These are phyloP conservation scores for Philereme transversata DNA, from an alignment of 2,888 invertebrate species.

Conservation along the genomic window DNA sequence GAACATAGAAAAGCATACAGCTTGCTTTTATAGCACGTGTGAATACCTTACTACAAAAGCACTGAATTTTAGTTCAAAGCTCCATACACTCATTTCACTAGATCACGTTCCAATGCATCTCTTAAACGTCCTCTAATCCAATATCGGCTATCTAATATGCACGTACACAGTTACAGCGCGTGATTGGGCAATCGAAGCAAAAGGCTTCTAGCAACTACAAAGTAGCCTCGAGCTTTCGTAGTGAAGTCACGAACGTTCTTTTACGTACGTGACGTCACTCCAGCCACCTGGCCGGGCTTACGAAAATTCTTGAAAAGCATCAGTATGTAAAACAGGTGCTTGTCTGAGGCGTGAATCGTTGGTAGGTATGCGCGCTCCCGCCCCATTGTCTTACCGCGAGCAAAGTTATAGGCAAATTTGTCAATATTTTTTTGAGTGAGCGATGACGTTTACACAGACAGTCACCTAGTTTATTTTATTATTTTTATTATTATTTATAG, in stretches of 20 bases:
- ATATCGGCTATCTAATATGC: constrained; percentile 27
- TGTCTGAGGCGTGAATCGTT: constrained; percentile 28
- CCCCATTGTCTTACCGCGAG: constrained; percentile 25
- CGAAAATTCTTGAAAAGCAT: constrained; percentile 45
- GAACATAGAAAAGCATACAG: too few relatives aligned
- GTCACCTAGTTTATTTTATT: background rate
- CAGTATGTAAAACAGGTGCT: constrained; percentile 56
- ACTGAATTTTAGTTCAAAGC: background rate
- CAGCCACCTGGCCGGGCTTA: constrained; percentile 39
- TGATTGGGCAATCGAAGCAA: constrained; percentile 37
- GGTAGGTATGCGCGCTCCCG: constrained; percentile 5
- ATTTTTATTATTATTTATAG: too few relatives aligned
- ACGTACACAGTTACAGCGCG: constrained; percentile 26
- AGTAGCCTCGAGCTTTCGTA: constrained; percentile 42
- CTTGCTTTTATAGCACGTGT: too few relatives aligned
- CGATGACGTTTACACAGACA: background rate
- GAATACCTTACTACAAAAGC: too few relatives aligned
- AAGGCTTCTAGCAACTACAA: constrained; percentile 53
- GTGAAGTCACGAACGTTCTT: constrained; percentile 22
- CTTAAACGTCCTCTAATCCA: constrained; percentile 11
- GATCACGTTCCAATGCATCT: constrained; percentile 2
- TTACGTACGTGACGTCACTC: constrained; percentile 45
- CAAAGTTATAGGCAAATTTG: constrained; percentile 3
- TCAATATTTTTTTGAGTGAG: background rate
- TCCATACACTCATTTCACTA: background rate